Base-by-base conservation (phyloP, 2,113 vertebrate species). In the Ploceus nigricollis region DNA sequence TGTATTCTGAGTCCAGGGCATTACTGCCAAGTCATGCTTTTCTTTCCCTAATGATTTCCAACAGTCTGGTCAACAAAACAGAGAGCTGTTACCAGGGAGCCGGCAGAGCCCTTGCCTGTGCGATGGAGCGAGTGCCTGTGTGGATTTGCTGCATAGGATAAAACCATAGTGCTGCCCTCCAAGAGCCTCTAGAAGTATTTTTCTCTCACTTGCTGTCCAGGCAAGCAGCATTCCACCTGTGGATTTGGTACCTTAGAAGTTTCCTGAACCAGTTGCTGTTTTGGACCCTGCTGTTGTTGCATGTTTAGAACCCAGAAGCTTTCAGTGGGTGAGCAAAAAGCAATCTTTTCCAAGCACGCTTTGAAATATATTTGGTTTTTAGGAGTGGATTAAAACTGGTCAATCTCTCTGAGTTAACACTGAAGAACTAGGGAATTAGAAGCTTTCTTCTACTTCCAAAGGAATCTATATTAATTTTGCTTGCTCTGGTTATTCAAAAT, bases 31-130 rank as follows among this genome's bases (percentile, higher is more conserved):
- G 72, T 71, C 72, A 66, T 22, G 47, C 71, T 72, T 85, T 85
- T 64, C 45, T 92, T 90, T 86, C 60, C 44, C 51, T 66, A 31
- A 66, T 58, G 76, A 66, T 90, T 92, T 81, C 65, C 68, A 86
- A 22, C 42, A 58, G n/a, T 70, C 44, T n/a, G 71, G 33, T 82
- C 78, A 92, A 83, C 82, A 93, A 92, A 90, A 80, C 77, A 90
- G n/a, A 78, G 86, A 39, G 51, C 37, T 90, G 72, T 92, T 94
- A 82, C 94, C 72, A 86, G 37, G 83, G 65, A 91, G 51, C 82
- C 78, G 8, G 47, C 47, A 71, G 80, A 80, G 76, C 68, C 47
- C 16, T 65, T 14, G 44, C 28, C 44, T 81, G 72, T 58, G 80
- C 68, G 8, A 13, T 54, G 58, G 61, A 72, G 44, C 7, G 13